Base-by-base conservation (phyloP, 2,797 vertebrate genomes). In the Lepus oiostolus region DNA sequence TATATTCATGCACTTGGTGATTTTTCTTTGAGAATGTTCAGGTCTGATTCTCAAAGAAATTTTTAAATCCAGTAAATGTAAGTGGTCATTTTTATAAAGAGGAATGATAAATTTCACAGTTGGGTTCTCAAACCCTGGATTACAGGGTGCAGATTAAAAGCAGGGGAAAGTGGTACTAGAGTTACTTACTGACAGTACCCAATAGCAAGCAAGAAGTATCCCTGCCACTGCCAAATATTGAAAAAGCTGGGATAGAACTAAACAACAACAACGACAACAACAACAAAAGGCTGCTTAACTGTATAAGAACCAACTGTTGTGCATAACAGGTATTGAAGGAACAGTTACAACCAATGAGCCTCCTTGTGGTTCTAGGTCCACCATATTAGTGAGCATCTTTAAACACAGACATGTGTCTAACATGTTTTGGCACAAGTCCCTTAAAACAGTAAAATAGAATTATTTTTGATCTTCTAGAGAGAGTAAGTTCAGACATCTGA, bases 371-470 rank as follows among this genome's bases (percentile, higher is more conserved):
- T n/a, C 8, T n/a, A 2, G 35, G 12, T 50, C 24, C 22, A 83
- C 30, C 26, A 47, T 30, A 28, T 4, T n/a, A 21, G n/a, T 77
- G 24, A 13, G 4, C 13, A 38, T 82, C 22, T 82, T 75, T 71
- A 67, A 91, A 94, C 95, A 47, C 22, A 85, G 35, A 5, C 11
- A 24, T 82, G 6, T 80, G 60, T 87, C 9, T 82, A 72, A 52
- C 32, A 14, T 58, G 4, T 74, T 74, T 90, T 84, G 21, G 80
- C 81, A 71, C 26, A 50, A 75, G 50, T 50, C 28, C 47, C 16
- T 62, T 83, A 60, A 58, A 76, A 80, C 5, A 77, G 28, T 16
- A 67, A 95, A 93, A 63, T 84, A 32, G 13, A 91, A 86, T 52
- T 84, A 11, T 52, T 52, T 71, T 72, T 80, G 16, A 28, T 54